Base-by-base conservation (phyloP, 1,140 invertebrate species). In the Cydia strobilella region DNA sequence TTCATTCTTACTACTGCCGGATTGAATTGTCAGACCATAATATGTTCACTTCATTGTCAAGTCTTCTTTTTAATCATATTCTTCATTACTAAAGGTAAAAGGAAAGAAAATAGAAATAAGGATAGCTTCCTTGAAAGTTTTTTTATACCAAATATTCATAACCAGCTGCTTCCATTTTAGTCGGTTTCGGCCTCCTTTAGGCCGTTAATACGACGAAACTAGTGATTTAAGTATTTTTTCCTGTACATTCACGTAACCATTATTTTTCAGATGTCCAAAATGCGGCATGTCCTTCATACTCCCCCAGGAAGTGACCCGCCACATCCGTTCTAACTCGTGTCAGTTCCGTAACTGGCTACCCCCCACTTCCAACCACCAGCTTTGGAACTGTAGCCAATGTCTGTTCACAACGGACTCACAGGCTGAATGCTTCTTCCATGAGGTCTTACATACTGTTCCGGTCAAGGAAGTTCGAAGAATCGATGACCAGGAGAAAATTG, bases 231-330 rank as follows among this genome's bases (percentile, higher is more conserved):
- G 0, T 39, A 1, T 2, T 15, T 45, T 45, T 45, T 45, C 0
- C 12, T 3, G 42, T 45, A 45, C 42, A 4, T 18, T 18, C n/a
- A 51, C 6, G 12, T 51, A 15, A 15, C 15, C 5, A 51, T 35
- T 71, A 69, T 74, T 82, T 85, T 94, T 78, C 84, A 95, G 95
- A 35, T 97, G 96, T 82, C 92, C 94, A 0, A 94, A 93, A 74
- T 97, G 96, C 80, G 96, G 95, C 0, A 86, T 90, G 79, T 87
- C 93, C 13, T 97, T 97, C 80, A 94, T 94, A 1, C 87, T 96
- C 0, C 94, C 95, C 1, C 96, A 97, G 91, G 96, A 96, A 80
- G 92, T 97, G 7, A 95, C 95, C 0, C 94, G 94, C 15, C 96
- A 97, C 82, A 94, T 96, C 0, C 89, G 94, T 75, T 89, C 84